A percentile compares a stretch with the other conserved stretches of the same genome.
Conservation (phyloP, 2,113 vertebrate genomes). For the Sigmodon hispidus region DNA sequence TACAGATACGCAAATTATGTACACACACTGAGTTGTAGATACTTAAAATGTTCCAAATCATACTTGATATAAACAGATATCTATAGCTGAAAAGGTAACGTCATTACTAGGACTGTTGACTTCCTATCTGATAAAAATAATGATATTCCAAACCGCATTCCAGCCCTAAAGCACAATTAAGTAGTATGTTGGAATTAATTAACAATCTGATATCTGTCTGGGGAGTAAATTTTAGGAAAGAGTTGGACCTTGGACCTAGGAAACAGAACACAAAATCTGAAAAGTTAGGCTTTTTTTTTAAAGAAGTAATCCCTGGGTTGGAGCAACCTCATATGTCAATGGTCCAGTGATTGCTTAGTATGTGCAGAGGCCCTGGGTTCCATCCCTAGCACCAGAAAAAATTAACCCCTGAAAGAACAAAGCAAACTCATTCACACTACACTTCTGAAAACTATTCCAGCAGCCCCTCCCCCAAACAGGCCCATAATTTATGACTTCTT, state of each 20-base stretch:
- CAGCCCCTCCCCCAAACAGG: conserved; percentile 82
- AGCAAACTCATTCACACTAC: conserved; percentile 69
- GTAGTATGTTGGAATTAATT: conserved; percentile 32
- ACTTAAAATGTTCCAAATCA: conserved; percentile 26
- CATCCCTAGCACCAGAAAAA: background rate
- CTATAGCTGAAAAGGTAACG: conserved; percentile 51
- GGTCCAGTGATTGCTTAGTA: background rate
- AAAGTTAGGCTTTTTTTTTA: conserved; percentile 67
- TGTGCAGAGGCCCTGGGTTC: background rate
- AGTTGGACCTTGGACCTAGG: conserved; percentile 45
- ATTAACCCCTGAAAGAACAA: conserved; percentile 67
- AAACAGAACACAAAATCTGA: conserved; percentile 64
- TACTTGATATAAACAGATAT: conserved; percentile 28
- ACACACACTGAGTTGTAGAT: conserved; percentile 29
- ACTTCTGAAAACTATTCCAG: conserved; percentile 82
- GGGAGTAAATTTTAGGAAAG: conserved; percentile 29
- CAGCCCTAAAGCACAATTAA: conserved; percentile 3
- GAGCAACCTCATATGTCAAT: background rate
- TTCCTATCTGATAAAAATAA: conserved; percentile 56
- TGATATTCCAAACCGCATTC: background rate
- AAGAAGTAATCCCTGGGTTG: conserved; percentile 45
- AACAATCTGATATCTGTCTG: conserved; percentile 74
- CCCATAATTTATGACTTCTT: conserved; percentile 88
- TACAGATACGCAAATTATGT: conserved; percentile 49
- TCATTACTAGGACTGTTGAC: conserved; percentile 47